A percentile compares a stretch with the other conserved stretches of the same genome.
These are phyloP conservation scores for Drosophila mayri DNA, from an alignment of 1,140 invertebrate species.

Conservation along the genomic window DNA sequence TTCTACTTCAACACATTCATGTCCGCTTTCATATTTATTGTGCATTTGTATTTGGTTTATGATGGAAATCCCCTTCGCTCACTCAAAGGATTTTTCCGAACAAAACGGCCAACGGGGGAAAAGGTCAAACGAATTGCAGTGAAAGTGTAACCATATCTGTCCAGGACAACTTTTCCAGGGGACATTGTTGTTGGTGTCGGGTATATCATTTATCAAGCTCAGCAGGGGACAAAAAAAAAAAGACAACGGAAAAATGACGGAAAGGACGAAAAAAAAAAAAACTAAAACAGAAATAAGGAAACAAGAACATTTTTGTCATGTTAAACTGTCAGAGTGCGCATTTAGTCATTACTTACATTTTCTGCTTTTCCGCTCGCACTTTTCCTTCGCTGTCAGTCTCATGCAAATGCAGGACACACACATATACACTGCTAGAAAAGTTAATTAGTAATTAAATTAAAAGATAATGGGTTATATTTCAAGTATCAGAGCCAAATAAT, in stretches of 20 bases:
- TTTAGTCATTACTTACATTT: slow-evolving; percentile 83
- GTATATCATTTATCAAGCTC: slow-evolving; percentile 80
- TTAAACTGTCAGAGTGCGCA: slow-evolving; percentile 82
- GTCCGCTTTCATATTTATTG: slow-evolving; percentile 64
- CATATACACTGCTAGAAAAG: slow-evolving; percentile 1
- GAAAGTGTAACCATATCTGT: slow-evolving; percentile 64
- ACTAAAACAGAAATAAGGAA: slow-evolving; percentile 62
- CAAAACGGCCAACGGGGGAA: slow-evolving; percentile 21
- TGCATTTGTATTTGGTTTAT: slow-evolving; percentile 71
- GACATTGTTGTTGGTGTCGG: slow-evolving; percentile 42
- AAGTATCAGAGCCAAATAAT: no score
- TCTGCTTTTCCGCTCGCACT: slow-evolving; percentile 32
- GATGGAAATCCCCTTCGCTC: slow-evolving; percentile 65
- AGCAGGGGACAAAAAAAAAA: slow-evolving; percentile 19
- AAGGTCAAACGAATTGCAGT: slow-evolving; percentile 50
- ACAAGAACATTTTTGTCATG: slow-evolving; percentile 79
- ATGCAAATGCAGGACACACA: slow-evolving; percentile 57
- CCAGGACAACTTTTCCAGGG: slow-evolving; percentile 46
- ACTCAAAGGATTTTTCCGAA: slow-evolving; percentile 61
- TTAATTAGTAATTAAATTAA: background rate
- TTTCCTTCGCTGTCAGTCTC: slow-evolving; percentile 54
- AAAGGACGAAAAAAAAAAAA: slow-evolving; percentile 20
- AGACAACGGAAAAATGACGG: slow-evolving; percentile 15
- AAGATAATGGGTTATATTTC: background rate
- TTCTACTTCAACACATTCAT: slow-evolving; percentile 52